Evolutionary conservation across 2,113 vertebrate species (phyloP).

Genomic region (Pitta sordida): DNA sequence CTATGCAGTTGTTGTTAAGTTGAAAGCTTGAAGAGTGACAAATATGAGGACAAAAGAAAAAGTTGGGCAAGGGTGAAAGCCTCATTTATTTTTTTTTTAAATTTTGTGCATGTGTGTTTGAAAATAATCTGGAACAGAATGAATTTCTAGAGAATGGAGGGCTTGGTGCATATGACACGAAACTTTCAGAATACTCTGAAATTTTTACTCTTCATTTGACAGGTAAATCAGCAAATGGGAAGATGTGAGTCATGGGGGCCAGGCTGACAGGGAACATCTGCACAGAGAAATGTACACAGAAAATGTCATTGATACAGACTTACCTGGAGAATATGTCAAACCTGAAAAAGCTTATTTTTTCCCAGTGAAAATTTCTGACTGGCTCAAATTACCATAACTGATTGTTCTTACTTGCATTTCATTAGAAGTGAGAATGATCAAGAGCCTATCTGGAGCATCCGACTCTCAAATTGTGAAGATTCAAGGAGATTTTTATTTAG

Average conservation of each 20-base stretch:
- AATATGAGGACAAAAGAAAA: not conserved
- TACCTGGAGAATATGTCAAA: not conserved
- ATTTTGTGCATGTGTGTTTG: not conserved
- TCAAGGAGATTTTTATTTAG: not conserved
- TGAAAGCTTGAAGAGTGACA: not conserved
- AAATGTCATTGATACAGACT: not conserved
- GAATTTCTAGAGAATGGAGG: not conserved
- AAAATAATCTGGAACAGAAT: not conserved
- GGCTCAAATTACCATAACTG: not conserved
- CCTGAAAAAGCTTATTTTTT: not conserved
- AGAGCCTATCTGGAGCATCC: not conserved
- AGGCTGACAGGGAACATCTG: not conserved
- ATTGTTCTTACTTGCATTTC: not conserved
- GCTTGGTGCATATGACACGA: not conserved
- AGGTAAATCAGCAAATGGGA: not conserved
- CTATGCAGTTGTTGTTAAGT: not conserved
- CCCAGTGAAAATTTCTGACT: not conserved
- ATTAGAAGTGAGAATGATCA: not conserved
- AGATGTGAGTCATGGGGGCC: not conserved
- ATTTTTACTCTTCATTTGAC: not conserved
- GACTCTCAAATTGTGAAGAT: not conserved
- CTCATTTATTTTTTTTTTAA: too few species aligned
- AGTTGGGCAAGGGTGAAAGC: not conserved
- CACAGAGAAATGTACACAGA: not conserved
- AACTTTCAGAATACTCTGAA: not conserved